These are phyloP conservation scores for Pseudocheirus occidentalis DNA, from an alignment of 2,797 vertebrate genomes.

Conservation along the genomic window DNA sequence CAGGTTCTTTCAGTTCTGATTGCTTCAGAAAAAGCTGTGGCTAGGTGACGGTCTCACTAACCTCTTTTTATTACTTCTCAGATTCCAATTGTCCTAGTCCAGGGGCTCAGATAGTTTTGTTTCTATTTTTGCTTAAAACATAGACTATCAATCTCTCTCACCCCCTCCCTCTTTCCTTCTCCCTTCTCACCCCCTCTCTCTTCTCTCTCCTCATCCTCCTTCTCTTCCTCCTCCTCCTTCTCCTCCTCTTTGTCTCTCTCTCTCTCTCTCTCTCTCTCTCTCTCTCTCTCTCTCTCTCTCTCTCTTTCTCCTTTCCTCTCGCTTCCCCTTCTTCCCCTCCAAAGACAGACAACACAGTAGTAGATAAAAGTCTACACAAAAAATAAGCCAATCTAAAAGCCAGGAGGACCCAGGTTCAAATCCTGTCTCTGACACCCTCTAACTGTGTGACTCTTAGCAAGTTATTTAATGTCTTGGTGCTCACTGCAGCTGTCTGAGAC, in stretches of 20 bases:
- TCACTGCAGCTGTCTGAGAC: background rate
- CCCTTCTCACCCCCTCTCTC: background rate
- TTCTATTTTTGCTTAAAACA: background rate
- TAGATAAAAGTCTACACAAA: no score
- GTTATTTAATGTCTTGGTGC: background rate
- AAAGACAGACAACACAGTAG: background rate
- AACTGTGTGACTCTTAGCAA: background rate
- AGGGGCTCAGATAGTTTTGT: background rate
- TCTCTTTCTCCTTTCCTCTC: rapidly evolving
- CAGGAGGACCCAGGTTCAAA: background rate
- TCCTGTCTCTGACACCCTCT: background rate
- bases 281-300: rapidly evolving
- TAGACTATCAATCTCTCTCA: background rate
- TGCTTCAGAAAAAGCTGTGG: background rate
- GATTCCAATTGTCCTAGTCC: background rate
- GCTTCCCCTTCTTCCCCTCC: no score
- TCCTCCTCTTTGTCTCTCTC: no score
- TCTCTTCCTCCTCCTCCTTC: no score
- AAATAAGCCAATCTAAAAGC: background rate
- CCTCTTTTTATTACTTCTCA: background rate
- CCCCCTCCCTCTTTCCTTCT: no score
- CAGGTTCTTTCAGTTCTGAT: background rate
- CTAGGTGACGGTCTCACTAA: background rate
- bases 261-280: no score
- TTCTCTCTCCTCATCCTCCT: background rate